These are phyloP conservation scores for Ictalurus furcatus DNA, from an alignment of 2,113 vertebrate genomes.

Conservation along the genomic window DNA sequence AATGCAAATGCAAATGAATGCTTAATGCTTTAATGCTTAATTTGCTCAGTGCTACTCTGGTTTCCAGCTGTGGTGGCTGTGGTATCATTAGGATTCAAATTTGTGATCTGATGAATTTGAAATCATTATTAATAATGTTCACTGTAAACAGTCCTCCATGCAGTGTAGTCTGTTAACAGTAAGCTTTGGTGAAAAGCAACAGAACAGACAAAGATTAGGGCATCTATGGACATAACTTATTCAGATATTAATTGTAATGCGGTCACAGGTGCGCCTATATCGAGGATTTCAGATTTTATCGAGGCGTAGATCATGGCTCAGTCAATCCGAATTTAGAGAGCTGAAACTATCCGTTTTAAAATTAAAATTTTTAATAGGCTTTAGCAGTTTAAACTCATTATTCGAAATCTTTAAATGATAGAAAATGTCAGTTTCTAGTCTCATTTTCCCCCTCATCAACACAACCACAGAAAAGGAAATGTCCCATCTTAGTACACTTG, in stretches of 20 bases:
- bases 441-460: neutral
- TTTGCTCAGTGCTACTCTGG: neutral
- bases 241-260: neutral
- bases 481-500: neutral
- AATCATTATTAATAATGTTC: neutral
- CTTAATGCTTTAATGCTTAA: too few relatives aligned
- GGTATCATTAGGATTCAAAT: neutral
- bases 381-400: neutral
- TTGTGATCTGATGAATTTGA: neutral
- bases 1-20: too few relatives aligned
- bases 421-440: neutral
- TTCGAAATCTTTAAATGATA: neutral
- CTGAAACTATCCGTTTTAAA: neutral
- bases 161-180: neutral
- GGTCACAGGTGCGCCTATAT: neutral
- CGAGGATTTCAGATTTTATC: neutral
- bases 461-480: neutral
- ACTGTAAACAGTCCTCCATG: neutral
- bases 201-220: neutral
- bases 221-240: too few relatives aligned
- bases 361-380: neutral
- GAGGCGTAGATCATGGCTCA: neutral
- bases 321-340: neutral
- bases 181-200: neutral
- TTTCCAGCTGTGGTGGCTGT: neutral